Percentiles rank a stretch among this genome's conserved stretches.
Conservation (phyloP, 2,797 vertebrate species). For the Notolepis coatsorum region DNA sequence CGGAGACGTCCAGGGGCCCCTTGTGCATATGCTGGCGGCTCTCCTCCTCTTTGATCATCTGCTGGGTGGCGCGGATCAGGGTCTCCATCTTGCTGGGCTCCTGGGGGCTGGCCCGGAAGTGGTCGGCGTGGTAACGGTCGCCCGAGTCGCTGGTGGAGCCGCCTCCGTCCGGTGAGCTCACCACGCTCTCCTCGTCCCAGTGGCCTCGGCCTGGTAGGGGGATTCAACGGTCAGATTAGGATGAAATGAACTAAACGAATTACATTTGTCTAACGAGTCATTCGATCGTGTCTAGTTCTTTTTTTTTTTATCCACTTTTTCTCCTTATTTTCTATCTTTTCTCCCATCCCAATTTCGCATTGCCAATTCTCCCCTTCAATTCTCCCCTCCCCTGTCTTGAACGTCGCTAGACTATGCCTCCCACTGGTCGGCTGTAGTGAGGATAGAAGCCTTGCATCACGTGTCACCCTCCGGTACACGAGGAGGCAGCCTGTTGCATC, state of each 20-base stretch:
- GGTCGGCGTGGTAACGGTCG: conserved; percentile 88
- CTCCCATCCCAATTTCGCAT: too few species aligned
- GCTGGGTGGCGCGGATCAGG: conserved; percentile 93
- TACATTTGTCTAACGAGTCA: conserved; percentile 25
- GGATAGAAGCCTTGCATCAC: too few species aligned
- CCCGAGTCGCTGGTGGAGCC: conserved; percentile 94
- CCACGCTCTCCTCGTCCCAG: conserved; percentile 95
- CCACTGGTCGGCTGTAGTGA: too few species aligned
- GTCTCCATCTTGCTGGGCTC: conserved; percentile 97
- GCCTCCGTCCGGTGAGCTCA: conserved; percentile 93
- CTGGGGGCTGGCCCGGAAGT: conserved; percentile 88
- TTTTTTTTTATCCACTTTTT: neutral
- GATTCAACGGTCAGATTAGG: conserved; percentile 35
- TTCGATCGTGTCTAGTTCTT: neutral
- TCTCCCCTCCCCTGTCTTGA: too few species aligned
- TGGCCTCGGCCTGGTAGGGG: conserved; percentile 85
- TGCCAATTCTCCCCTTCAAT: too few species aligned
- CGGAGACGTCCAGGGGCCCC: conserved; percentile 84
- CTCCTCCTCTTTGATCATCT: conserved; percentile 98
- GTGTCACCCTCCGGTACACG: too few species aligned
- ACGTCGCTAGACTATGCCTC: too few species aligned
- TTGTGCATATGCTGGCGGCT: conserved; percentile 90
- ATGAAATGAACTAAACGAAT: conserved; percentile 36
- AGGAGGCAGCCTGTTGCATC: too few species aligned
- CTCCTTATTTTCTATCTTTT: too few species aligned